Conservation (phyloP, 2,113 vertebrate species). For the Rattus norvegicus region DNA sequence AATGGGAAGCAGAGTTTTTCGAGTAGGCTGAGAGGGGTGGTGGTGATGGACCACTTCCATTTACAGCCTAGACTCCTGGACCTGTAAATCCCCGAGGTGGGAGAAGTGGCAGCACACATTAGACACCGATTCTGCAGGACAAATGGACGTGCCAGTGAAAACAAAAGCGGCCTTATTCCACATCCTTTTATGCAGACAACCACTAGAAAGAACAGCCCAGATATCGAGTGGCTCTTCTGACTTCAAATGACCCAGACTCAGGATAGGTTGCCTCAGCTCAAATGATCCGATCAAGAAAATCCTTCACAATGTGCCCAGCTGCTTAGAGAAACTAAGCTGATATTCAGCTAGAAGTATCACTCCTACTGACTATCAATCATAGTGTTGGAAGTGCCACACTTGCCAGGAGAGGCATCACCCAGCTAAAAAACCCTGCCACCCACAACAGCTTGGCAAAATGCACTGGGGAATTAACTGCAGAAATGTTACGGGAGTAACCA, state of each 20-base stretch:
- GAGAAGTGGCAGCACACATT: background rate
- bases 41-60: background rate
- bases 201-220: background rate
- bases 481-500: background rate
- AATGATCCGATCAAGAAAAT: background rate
- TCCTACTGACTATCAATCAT: background rate
- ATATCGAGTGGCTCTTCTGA: background rate
- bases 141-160: background rate
- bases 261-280: too few species aligned
- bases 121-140: background rate
- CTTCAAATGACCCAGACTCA: background rate
- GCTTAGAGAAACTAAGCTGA: background rate
- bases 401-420: background rate
- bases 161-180: background rate
- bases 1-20: background rate
- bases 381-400: too few species aligned
- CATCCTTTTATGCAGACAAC: too few species aligned
- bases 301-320: background rate
- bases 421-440: background rate
- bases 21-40: background rate
- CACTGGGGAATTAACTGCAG: background rate
- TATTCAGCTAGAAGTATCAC: background rate
- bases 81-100: background rate
- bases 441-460: background rate
- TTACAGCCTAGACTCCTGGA: background rate